phyloP scores from a whole-genome alignment of 2,888 invertebrate genomes.

The Parnassius apollo region DNA sequence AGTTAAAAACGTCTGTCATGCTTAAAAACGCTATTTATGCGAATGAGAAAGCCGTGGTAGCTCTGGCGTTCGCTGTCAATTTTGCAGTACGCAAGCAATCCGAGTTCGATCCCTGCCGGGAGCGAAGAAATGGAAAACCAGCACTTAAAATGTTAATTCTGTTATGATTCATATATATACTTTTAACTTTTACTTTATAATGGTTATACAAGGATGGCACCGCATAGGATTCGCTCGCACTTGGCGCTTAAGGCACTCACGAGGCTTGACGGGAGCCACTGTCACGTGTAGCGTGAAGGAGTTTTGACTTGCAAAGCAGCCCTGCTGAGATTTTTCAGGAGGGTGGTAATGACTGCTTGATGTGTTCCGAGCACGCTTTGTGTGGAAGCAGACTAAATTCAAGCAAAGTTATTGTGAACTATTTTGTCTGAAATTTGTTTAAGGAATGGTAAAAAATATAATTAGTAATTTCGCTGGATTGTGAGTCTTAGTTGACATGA shows the following conservation, averaged over 20 bases:
- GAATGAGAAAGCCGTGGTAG: no score
- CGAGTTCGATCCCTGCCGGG: no score
- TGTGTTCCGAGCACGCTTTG: constrained; percentile 49
- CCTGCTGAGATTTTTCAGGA: constrained; percentile 70
- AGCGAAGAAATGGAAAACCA: no score
- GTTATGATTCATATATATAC: no score
- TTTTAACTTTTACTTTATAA: no score
- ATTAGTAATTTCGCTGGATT: background rate
- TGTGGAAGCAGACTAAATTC: constrained; percentile 42
- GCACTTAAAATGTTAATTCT: no score
- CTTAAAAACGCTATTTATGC: no score
- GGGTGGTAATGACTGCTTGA: constrained; percentile 78
- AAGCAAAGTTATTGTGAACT: background rate
- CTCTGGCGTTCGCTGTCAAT: no score
- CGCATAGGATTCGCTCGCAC: constrained; percentile 41
- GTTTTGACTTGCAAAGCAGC: constrained; percentile 80
- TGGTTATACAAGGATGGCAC: constrained; percentile 23
- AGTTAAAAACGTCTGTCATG: no score
- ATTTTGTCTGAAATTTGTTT: background rate
- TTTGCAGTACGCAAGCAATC: no score
- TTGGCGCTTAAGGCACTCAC: constrained; percentile 37
- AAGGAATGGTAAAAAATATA: background rate
- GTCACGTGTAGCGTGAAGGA: constrained; percentile 45
- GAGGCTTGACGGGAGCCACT: constrained; percentile 30
- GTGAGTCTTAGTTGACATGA: no score